phyloP scores from a whole-genome alignment of 2,888 invertebrate species.

The Electrophaes corylata region DNA sequence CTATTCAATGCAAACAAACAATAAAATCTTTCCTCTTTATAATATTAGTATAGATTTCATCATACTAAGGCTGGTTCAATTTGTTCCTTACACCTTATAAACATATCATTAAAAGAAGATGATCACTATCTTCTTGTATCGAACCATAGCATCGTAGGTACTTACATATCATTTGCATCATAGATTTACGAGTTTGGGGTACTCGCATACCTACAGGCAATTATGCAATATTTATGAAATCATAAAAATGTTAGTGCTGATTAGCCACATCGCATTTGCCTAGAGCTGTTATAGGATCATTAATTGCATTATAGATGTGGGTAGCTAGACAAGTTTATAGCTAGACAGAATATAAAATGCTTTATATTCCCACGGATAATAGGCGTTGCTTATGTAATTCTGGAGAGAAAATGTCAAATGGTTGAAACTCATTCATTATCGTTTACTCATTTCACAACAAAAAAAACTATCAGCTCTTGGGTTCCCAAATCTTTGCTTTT shows the following conservation, averaged over 20 bases:
- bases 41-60: too few relatives aligned
- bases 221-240: slow-evolving; percentile 19
- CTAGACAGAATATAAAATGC: not conserved
- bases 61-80: too few relatives aligned
- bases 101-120: too few relatives aligned
- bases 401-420: not conserved
- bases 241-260: slow-evolving; percentile 8
- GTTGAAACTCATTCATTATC: too few relatives aligned
- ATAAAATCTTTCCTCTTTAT: too few relatives aligned
- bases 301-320: slow-evolving; percentile 10
- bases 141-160: not conserved
- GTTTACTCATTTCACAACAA: too few relatives aligned
- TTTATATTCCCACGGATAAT: slow-evolving; percentile 9
- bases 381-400: not conserved
- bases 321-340: slow-evolving; percentile 7
- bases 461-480: too few relatives aligned
- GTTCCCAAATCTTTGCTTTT: too few relatives aligned
- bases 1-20: too few relatives aligned
- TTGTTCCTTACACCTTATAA: too few relatives aligned
- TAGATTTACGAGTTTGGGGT: slow-evolving; percentile 17
- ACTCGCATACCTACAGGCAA: not conserved
- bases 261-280: slow-evolving; percentile 15
- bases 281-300: slow-evolving; percentile 12
- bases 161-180: slow-evolving; percentile 14
- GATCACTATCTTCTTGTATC: not conserved